Evolutionary conservation across 2,113 vertebrate genomes (phyloP).

Genomic region (Nymphicus hollandicus): DNA sequence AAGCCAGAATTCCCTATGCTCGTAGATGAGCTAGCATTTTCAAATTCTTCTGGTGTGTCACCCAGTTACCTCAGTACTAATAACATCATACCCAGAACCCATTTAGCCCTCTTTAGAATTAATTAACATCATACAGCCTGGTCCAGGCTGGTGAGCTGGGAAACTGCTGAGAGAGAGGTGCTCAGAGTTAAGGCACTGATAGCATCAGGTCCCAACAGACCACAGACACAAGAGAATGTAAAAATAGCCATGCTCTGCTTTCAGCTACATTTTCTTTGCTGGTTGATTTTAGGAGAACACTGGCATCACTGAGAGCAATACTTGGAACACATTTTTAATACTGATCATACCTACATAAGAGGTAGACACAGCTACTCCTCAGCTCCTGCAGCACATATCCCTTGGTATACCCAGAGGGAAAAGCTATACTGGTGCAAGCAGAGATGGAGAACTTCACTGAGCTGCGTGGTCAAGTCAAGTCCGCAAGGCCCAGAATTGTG

Average conservation of each 20-base stretch:
- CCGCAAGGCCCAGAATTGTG: neutral
- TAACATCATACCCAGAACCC: neutral
- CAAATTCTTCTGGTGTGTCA: neutral
- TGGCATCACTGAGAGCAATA: neutral
- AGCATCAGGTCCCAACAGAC: neutral
- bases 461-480: neutral
- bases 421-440: neutral
- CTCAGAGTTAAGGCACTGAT: neutral
- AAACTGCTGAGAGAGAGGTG: neutral
- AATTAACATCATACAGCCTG: neutral
- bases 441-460: neutral
- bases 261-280: neutral
- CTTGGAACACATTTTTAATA: neutral
- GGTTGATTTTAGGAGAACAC: neutral
- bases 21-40: neutral
- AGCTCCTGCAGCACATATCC: neutral
- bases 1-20: neutral
- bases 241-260: neutral
- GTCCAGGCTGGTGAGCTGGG: neutral
- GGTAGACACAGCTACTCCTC: neutral
- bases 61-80: neutral
- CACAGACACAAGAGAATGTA: neutral
- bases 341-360: neutral
- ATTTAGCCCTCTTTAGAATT: neutral
- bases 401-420: neutral